Conservation (phyloP, 2,888 invertebrate species). For the Sceliomorpha sp. region DNA sequence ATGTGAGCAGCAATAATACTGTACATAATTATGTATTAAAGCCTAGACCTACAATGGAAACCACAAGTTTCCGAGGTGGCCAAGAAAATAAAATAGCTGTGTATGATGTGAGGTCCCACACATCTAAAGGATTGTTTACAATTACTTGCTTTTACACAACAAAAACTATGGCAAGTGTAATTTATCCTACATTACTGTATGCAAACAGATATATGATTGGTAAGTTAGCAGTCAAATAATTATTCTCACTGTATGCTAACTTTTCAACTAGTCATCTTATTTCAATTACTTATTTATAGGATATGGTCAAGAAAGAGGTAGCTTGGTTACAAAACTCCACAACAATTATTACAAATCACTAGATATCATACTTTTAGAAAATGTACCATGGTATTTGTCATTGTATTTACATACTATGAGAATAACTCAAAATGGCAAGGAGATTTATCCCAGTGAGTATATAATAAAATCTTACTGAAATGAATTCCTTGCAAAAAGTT, state of each 20-base stretch:
- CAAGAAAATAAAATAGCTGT: conserved; percentile 85
- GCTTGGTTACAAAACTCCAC: conserved; percentile 91
- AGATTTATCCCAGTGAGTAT: conserved; percentile 82
- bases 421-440: conserved; percentile 83
- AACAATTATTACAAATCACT: conserved; percentile 90
- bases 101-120: conserved; percentile 84
- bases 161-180: conserved; percentile 81
- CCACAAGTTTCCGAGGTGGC: conserved; percentile 86
- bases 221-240: no score
- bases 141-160: conserved; percentile 84
- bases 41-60: conserved; percentile 83
- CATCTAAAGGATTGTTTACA: conserved; percentile 83
- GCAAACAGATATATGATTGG: conserved; percentile 89
- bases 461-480: no score
- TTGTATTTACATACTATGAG: conserved; percentile 94
- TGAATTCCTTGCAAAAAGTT: no score
- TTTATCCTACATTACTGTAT: conserved; percentile 86
- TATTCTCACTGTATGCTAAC: conserved; percentile 4
- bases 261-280: no score
- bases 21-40: conserved; percentile 84
- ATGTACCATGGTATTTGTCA: conserved; percentile 94
- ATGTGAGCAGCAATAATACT: conserved; percentile 84
- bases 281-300: no score
- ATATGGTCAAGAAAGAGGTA: conserved; percentile 95
- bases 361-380: conserved; percentile 91